A percentile compares a stretch with the other conserved stretches of the same genome.
Conservation (phyloP, 1,140 invertebrate species). For the Prorops nasuta region DNA sequence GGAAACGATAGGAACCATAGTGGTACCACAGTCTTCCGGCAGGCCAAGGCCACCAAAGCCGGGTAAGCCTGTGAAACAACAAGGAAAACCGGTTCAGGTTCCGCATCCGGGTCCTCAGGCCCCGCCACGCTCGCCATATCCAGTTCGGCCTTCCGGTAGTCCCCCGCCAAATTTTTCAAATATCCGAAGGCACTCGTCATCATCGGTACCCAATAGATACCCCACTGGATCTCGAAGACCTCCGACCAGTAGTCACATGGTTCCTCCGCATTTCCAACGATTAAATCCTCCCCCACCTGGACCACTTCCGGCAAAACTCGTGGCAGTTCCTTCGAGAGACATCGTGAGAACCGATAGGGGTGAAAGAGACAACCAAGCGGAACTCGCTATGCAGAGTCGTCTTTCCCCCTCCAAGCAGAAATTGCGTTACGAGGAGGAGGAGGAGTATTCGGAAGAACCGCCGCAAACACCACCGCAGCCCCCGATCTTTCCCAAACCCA, state of each 20-base stretch:
- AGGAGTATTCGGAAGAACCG: conserved; percentile 49
- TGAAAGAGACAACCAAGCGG: too few relatives aligned
- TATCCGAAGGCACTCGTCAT: too few relatives aligned
- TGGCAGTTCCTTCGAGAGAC: conserved; percentile 11
- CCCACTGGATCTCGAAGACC: too few relatives aligned
- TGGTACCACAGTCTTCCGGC: conserved; percentile 24
- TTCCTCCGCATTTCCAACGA: conserved; percentile 43
- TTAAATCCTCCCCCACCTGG: conserved; percentile 57
- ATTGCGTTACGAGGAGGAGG: conserved; percentile 23
- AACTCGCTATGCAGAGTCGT: not conserved
- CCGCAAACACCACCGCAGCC: conserved; percentile 51
- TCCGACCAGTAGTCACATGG: too few relatives aligned
- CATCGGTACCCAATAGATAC: too few relatives aligned
- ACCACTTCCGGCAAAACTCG: too few relatives aligned
- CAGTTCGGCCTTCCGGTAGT: conserved; percentile 2
- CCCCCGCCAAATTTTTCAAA: conserved; percentile 1
- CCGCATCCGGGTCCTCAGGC: conserved; percentile 7
- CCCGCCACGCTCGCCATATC: conserved; percentile 11
- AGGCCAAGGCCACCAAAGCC: conserved; percentile 21
- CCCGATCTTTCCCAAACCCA: conserved; percentile 43
- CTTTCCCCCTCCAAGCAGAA: conserved; percentile 8
- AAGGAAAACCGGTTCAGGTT: conserved; percentile 20
- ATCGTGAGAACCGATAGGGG: conserved; percentile 10
- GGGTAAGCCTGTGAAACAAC: conserved; percentile 34
- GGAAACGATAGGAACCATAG: conserved; percentile 48